Percentiles rank a stretch among this genome's conserved stretches.
phyloP scores from a whole-genome alignment of 2,113 vertebrate genomes.

The Spea multiplicata region DNA sequence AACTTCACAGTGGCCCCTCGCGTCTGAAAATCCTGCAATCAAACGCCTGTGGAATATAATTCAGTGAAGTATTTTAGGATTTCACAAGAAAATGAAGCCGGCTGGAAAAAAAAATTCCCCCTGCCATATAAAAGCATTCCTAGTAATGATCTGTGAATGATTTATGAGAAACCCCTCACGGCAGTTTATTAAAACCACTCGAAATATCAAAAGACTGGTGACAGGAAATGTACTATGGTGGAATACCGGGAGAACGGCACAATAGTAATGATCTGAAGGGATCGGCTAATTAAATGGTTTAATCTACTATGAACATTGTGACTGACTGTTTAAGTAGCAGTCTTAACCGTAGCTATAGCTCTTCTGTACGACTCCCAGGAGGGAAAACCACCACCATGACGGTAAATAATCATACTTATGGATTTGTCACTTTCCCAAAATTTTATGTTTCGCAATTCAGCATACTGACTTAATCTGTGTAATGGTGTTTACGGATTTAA shows the following conservation, averaged over 20 bases:
- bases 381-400: too few species aligned
- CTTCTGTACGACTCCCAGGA: too few species aligned
- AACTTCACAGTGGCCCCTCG: conserved; percentile 15
- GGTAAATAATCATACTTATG: too few species aligned
- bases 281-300: conserved; percentile 17
- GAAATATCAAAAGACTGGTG: conserved; percentile 42
- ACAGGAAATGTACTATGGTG: conserved; percentile 41
- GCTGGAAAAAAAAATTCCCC: conserved; percentile 43
- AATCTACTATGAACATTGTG: conserved; percentile 5
- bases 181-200: conserved; percentile 48
- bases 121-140: conserved; percentile 41
- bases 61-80: conserved; percentile 36
- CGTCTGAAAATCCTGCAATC: conserved; percentile 17
- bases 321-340: conserved; percentile 30
- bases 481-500: too few species aligned
- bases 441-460: too few species aligned
- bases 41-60: conserved; percentile 44
- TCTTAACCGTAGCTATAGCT: background rate
- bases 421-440: too few species aligned
- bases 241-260: conserved; percentile 22
- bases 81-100: conserved; percentile 26
- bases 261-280: conserved; percentile 11
- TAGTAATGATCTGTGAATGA: conserved; percentile 45
- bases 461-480: too few species aligned
- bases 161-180: conserved; percentile 51